Base-by-base conservation (phyloP, 1,140 invertebrate genomes). In the Bombus pyrosoma region DNA sequence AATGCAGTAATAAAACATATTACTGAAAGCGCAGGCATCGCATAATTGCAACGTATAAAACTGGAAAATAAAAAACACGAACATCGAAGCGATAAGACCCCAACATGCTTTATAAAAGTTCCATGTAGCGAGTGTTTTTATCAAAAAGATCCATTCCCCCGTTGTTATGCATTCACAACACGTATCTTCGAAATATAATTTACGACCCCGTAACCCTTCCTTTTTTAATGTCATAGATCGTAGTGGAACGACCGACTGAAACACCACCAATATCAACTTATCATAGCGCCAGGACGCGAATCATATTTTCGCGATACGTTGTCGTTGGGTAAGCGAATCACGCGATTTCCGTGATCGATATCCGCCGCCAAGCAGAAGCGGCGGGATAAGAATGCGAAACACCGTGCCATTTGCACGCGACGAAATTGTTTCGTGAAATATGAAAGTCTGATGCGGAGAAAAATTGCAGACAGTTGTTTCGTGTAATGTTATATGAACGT, bases 371-470 rank as follows among this genome's bases (percentile, higher is more conserved):
- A 74, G 71, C 37, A 68, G 57, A 69, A 47, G 28, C 78, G 59
- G 62, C 39, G 32, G 69, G 83, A 74, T 28, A 64, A 79, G 39
- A 89, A 89, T 84, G 82, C 68, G 83, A 84, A 78, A 69, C 78
- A 43, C 8, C 25, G 4, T 6, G 80, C 39, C 77, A 81, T 77
- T 86, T 83, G 68, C 66, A n/a, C 59, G 69, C 12, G 53, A 59
- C 59, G 68, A 83, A 81, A 86, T 59, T 87, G 81, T 87, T 78
- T 59, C 73, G 34, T 37, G 62, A 75, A 57, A 86, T 59, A 86
- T 81, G 85, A 86, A 89, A 90, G 78, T 89, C 85, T 69, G 74
- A 82, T 82, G 25, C 47, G 22, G 13, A 32, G 4, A n/a, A 47
- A 71, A 75, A 81, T 80, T 25, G 43, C 34, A 59, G 43, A 18